These are phyloP conservation scores for Umimayanthus kanabou DNA, from an alignment of 92 coral and sea anemone genomes.

Conservation along the genomic window DNA sequence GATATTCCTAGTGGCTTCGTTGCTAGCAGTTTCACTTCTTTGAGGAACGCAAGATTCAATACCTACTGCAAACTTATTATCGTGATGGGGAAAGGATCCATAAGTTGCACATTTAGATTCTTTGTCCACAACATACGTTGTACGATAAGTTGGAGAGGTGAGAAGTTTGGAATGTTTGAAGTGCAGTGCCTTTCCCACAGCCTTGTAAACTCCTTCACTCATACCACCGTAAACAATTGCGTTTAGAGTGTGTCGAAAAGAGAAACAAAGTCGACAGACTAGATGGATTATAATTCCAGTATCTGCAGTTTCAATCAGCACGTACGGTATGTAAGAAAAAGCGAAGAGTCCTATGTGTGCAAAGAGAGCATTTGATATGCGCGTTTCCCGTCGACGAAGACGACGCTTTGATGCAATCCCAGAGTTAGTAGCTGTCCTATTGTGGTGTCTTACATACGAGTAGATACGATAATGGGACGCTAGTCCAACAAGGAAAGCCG, in stretches of 20 bases:
- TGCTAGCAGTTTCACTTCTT: background rate
- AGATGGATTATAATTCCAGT: background rate
- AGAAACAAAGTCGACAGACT: background rate
- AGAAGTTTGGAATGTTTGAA: background rate
- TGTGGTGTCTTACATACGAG: slow-evolving; percentile 1
- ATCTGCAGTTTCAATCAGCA: background rate
- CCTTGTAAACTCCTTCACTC: slow-evolving; percentile 2
- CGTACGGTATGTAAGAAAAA: slow-evolving; percentile 15
- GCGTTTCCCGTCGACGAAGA: slow-evolving; percentile 21
- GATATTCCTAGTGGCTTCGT: no score
- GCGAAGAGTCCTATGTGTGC: slow-evolving; percentile 7
- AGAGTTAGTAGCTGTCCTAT: slow-evolving; percentile 1
- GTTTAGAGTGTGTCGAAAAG: slow-evolving; percentile 27
- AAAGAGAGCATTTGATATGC: slow-evolving; percentile 11
- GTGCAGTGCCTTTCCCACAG: background rate
- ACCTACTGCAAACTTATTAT: background rate
- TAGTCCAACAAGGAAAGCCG: slow-evolving; percentile 1
- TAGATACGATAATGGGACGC: slow-evolving; percentile 3
- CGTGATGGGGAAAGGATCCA: background rate
- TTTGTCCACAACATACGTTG: background rate
- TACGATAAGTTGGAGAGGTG: background rate
- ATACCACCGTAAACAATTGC: slow-evolving; percentile 12
- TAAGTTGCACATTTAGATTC: background rate
- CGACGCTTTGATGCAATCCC: slow-evolving; percentile 25
- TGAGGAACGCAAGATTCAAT: background rate